Base-by-base conservation (phyloP, 2,797 vertebrate genomes). In the Lemur catta region DNA sequence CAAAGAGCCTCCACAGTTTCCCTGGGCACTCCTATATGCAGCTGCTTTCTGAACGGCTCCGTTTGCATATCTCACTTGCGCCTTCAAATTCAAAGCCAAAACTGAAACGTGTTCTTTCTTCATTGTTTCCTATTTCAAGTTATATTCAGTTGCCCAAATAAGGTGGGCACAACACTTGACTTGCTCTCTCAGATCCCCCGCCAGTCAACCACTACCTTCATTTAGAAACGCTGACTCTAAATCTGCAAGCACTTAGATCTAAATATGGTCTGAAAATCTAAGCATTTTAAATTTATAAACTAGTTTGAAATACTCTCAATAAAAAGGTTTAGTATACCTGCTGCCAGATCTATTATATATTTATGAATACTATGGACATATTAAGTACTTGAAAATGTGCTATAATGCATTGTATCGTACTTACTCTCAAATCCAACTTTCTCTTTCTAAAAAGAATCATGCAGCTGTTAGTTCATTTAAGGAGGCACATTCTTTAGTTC, bases 271-370 rank as follows among this genome's bases (percentile, higher is more conserved):
- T 89, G 46, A 94, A 89, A 89, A 75, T 69, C 24, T 80, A 86
- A 76, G 48, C 33, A 75, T 65, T 94, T 94, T 65, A 91, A 91
- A 90, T 90, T 24, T 55, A n/a, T 82, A 86, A 95, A 84, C 43
- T 84, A 75, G n/a, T 74, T 55, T 85, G 72, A 96, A 95, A 69
- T 80, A 69, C 82, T 87, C 61, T 81, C 84, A 89, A 71, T 78
- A 74, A 61, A 80, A 94, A 78, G 9, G 0, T 28, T 71, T 87
- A 24, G 14, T 48, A 82, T 24, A 48, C 6, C n/a, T 50, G 50
- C 55, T 38, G n/a, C 76, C 35, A 55, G 20, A 74, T 69, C 71
- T 67, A 35, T 78, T 28, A 26, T 75, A 11, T 92, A 59, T 90
- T 94, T 92, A 81, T 82, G 67, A 82, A 93, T 71, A n/a, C 4